Base-by-base conservation (phyloP, 2,888 invertebrate genomes). In the Timema podura region DNA sequence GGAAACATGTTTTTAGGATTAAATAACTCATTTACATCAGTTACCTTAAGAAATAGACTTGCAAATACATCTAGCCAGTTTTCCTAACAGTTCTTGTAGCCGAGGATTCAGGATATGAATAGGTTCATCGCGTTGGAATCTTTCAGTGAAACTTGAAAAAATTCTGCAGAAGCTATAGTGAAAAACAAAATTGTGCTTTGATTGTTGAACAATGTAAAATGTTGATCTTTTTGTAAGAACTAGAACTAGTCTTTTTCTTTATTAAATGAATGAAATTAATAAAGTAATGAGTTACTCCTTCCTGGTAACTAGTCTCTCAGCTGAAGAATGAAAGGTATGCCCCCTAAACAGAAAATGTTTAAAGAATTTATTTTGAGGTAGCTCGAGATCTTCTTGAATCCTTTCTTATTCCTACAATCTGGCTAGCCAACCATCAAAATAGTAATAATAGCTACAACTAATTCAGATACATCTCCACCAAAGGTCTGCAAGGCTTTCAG, bases 161-260 rank as follows among this genome's bases (percentile, higher is more conserved):
- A n/a, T n/a, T n/a, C n/a, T n/a, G 54, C 54, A 10, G 54, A 54
- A 54, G 54, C 13, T 15, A 54, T 54, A 6, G 54, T 54, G 54
- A 54, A 54, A 16, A 15, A 54, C 54, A 54, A 54, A n/a, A n/a
- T 16, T 54, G 54, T 7, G 10, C 54, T 54, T 54, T 54, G 9
- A 54, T 9, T 7, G 54, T 15, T 9, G 5, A 54, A 54, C 54
- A 54, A 54, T 16, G 11, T 54, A 54, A 10, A 9, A 54, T 6
- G 54, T 54, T 64, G 30, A 44, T n/a, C 8, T 5, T 64, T 64
- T 64, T 64, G 46, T 64, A 64, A 9, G 64, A 64, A 64, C 44
- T 64, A 46, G 5, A 64, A 16, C 46, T 44, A 54, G 54, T 15
- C 16, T 54, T 5, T 2, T 54, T 54, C 1, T 54, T 54, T 13